Percentiles rank a stretch among this genome's conserved stretches.
Conservation (phyloP, 2,113 vertebrate genomes). For the Telmatochromis sp. region DNA sequence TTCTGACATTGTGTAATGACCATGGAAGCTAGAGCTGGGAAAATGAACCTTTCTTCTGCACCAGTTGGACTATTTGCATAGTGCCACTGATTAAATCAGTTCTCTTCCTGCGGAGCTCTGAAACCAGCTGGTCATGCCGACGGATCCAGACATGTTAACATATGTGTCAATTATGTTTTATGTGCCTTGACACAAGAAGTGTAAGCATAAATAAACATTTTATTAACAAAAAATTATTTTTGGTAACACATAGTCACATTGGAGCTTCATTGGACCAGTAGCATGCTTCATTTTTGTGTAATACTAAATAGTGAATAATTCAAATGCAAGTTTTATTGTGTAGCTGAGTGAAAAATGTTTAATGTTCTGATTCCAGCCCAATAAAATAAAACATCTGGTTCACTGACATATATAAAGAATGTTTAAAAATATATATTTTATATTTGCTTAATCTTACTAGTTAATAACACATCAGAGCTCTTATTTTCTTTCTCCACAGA, state of each 20-base stretch:
- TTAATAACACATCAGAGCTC: neutral
- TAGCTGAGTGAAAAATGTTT: neutral
- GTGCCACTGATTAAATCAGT: neutral
- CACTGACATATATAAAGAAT: neutral
- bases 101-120: neutral
- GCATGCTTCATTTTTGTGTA: neutral
- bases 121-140: neutral
- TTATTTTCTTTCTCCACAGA: neutral
- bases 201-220: neutral
- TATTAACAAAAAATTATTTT: neutral
- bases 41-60: neutral
- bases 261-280: neutral
- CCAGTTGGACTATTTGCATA: neutral
- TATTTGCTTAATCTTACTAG: neutral
- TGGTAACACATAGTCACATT: neutral
- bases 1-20: neutral
- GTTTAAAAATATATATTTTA: neutral
- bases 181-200: neutral
- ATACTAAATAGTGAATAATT: neutral
- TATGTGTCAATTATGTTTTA: neutral
- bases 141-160: neutral
- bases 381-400: neutral
- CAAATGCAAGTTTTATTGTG: neutral
- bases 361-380: neutral
- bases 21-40: neutral